Evolutionary conservation across 2,797 vertebrate genomes (phyloP).

Genomic region (Eulemur albifrons): DNA sequence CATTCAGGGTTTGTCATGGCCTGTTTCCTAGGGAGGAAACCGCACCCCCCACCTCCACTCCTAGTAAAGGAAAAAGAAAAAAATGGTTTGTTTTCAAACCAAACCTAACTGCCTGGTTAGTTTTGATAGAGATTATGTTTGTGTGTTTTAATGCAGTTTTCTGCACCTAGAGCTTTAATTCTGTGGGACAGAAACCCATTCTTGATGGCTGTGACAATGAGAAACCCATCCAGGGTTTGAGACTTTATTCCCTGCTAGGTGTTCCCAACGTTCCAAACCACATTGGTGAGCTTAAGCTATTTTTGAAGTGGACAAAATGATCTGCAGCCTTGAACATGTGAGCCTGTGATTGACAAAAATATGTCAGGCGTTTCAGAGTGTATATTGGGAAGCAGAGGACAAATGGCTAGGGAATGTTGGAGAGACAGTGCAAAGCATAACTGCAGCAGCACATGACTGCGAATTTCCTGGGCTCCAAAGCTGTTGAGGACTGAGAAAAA

Average conservation of each 20-base stretch:
- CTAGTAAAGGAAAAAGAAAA: background rate
- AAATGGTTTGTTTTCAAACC: background rate
- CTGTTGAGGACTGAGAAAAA: too few species aligned
- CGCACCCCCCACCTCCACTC: rapidly evolving
- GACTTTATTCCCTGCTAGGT: background rate
- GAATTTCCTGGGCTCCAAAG: rapidly evolving
- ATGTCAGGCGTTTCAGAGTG: background rate
- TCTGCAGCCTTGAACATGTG: background rate
- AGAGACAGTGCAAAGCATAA: background rate
- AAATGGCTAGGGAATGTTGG: background rate
- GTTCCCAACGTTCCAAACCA: background rate
- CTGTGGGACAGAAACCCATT: background rate
- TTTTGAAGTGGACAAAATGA: slow-evolving; percentile 34
- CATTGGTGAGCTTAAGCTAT: background rate
- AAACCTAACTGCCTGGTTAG: background rate
- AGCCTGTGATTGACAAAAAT: slow-evolving; percentile 9
- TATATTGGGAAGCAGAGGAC: background rate
- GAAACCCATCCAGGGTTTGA: background rate
- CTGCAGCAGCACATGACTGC: background rate
- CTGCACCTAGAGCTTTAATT: background rate
- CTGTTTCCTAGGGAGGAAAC: background rate
- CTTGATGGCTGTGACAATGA: background rate
- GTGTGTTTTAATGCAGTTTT: background rate
- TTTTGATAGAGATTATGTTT: background rate
- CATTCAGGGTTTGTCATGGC: background rate